A percentile compares a stretch with the other conserved stretches of the same genome.
Conservation (phyloP, 2,113 vertebrate species). For the Neodon shergylaensis region DNA sequence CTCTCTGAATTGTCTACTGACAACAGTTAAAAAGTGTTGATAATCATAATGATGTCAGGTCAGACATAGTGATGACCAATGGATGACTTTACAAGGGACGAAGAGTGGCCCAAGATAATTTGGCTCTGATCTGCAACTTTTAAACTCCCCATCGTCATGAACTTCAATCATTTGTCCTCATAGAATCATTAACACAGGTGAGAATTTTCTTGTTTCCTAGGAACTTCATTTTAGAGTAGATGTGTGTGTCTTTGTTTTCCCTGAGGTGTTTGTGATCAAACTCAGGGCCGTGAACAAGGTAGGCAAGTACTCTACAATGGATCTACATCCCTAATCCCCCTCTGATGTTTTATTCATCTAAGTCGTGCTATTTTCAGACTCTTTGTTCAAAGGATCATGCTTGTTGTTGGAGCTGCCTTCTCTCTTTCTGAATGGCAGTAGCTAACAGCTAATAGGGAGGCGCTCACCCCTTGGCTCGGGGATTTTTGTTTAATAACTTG, state of each 20-base stretch:
- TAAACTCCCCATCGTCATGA: neutral
- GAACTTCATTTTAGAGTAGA: neutral
- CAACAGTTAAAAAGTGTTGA: neutral
- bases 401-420: neutral
- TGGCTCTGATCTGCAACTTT: neutral
- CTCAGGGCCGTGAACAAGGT: neutral
- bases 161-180: neutral
- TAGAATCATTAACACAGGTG: neutral
- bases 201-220: neutral
- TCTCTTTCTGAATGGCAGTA: neutral
- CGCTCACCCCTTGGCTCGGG: rapidly evolving
- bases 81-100: neutral
- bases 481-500: neutral
- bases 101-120: neutral
- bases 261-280: neutral
- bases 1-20: no score
- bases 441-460: neutral
- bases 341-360: neutral
- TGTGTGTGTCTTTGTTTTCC: neutral
- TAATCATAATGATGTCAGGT: neutral
- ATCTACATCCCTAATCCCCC: neutral
- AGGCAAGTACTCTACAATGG: neutral
- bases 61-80: no score
- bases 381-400: neutral
- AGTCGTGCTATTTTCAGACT: neutral